Percentiles rank a stretch among this genome's conserved stretches.
phyloP scores from a whole-genome alignment of 2,888 invertebrate genomes.

The Oxycera nigricornis region DNA sequence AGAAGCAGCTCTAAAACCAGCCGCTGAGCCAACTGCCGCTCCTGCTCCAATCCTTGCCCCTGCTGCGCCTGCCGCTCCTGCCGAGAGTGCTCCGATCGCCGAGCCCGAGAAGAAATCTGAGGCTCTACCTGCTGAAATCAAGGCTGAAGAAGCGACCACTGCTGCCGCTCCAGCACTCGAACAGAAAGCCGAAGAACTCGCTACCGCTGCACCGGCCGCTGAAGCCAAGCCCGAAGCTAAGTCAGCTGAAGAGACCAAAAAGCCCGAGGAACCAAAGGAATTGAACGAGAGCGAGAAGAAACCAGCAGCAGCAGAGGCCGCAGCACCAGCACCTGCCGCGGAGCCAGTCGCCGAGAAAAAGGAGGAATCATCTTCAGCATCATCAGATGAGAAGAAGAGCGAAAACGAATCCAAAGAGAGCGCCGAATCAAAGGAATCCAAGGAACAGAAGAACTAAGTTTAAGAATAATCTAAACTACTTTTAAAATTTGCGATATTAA shows the following conservation, averaged over 20 bases:
- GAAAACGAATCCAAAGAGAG: conserved; percentile 56
- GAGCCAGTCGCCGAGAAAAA: conserved; percentile 24
- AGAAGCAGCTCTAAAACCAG: conserved; percentile 52
- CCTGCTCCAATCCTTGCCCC: conserved; percentile 45
- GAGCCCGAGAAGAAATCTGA: conserved; percentile 57
- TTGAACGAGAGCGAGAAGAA: conserved; percentile 51
- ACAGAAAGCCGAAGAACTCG: conserved; percentile 51
- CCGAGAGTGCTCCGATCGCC: conserved; percentile 53
- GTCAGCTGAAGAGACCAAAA: conserved; percentile 49
- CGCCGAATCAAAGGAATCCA: conserved; percentile 54
- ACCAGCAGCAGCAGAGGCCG: conserved; percentile 41
- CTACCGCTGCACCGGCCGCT: conserved; percentile 61
- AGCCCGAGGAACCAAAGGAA: conserved; percentile 53
- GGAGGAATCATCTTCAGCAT: conserved; percentile 47
- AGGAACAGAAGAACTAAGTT: conserved; percentile 30
- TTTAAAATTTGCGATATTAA: conserved; percentile 37
- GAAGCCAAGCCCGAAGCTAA: conserved; percentile 45
- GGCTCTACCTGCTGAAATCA: conserved; percentile 42
- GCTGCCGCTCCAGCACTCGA: conserved; percentile 50
- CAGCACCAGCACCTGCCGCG: conserved; percentile 40
- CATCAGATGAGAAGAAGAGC: conserved; percentile 37
- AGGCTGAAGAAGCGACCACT: conserved; percentile 37
- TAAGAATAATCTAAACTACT: conserved; percentile 38
- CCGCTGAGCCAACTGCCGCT: conserved; percentile 48
- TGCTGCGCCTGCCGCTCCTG: conserved; percentile 43